These are phyloP conservation scores for Ypsolopha scabrella DNA, from an alignment of 2,888 invertebrate genomes.

Conservation along the genomic window DNA sequence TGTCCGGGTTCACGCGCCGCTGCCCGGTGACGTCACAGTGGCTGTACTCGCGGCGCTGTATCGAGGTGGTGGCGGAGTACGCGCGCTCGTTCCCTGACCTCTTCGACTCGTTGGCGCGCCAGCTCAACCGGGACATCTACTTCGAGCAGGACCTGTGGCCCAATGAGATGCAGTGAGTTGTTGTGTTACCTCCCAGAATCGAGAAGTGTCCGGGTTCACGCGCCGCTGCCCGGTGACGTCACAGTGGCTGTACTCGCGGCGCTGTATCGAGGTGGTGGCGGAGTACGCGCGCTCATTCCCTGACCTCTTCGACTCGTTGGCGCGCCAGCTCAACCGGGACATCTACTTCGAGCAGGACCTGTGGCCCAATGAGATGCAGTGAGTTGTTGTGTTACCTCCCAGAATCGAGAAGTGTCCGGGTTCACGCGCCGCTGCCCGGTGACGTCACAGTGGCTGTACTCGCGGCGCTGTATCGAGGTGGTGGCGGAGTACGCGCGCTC, in stretches of 20 bases:
- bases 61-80: constrained; percentile 79
- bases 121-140: constrained; percentile 56
- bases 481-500: constrained; percentile 76
- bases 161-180: constrained; percentile 55
- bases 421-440: constrained; percentile 78
- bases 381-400: constrained; percentile 17
- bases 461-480: constrained; percentile 77
- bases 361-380: constrained; percentile 71
- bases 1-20: constrained; percentile 86
- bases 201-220: constrained; percentile 85
- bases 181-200: constrained; percentile 52
- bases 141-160: constrained; percentile 78
- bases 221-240: constrained; percentile 71
- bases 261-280: constrained; percentile 77
- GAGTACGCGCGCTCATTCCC: constrained; percentile 80
- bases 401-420: constrained; percentile 81
- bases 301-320: constrained; percentile 75
- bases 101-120: constrained; percentile 68
- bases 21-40: constrained; percentile 73
- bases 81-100: constrained; percentile 79
- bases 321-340: constrained; percentile 36
- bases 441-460: constrained; percentile 84
- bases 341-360: constrained; percentile 76
- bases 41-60: constrained; percentile 84
- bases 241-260: constrained; percentile 85